Evolutionary conservation across 1,140 invertebrate species (phyloP).

Genomic region (Oscheius sp.): DNA sequence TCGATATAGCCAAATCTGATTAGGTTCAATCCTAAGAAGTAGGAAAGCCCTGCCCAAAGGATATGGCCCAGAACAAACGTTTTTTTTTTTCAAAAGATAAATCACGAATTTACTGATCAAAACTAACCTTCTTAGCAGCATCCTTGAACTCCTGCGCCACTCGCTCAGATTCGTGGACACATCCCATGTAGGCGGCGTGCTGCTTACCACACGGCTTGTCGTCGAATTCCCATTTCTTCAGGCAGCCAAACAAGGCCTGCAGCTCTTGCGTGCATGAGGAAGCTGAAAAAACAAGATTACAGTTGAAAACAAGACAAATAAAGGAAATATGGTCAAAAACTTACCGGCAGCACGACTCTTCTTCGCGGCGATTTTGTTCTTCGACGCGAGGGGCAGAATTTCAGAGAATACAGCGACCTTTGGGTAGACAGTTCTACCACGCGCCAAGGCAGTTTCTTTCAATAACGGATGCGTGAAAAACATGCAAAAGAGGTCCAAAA

Average conservation of each 20-base stretch:
- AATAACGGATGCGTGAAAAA: slow-evolving; percentile 28
- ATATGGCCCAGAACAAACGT: background rate
- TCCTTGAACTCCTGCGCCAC: slow-evolving; percentile 44
- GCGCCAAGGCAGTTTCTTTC: slow-evolving; percentile 35
- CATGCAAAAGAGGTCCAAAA: slow-evolving; percentile 10
- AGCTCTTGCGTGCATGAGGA: slow-evolving; percentile 52
- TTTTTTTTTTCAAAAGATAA: background rate
- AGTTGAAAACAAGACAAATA: background rate
- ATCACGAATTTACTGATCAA: background rate
- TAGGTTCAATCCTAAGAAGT: no score
- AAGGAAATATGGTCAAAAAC: slow-evolving; percentile 13
- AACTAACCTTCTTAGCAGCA: slow-evolving; percentile 40
- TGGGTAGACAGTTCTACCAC: slow-evolving; percentile 26
- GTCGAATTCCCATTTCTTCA: slow-evolving; percentile 59
- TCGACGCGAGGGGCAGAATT: slow-evolving; percentile 35
- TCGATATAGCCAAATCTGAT: background rate
- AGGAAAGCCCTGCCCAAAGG: no score
- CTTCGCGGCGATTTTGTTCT: slow-evolving; percentile 13
- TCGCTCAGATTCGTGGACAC: slow-evolving; percentile 44
- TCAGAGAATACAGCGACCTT: slow-evolving; percentile 35
- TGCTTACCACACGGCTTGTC: slow-evolving; percentile 51
- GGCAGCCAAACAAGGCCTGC: slow-evolving; percentile 51
- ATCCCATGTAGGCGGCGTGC: slow-evolving; percentile 47
- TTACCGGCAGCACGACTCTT: slow-evolving; percentile 26
- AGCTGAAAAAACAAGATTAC: slow-evolving; percentile 31